Evolutionary conservation across 2,888 invertebrate species (phyloP).

Genomic region (Melanotus villosus): DNA sequence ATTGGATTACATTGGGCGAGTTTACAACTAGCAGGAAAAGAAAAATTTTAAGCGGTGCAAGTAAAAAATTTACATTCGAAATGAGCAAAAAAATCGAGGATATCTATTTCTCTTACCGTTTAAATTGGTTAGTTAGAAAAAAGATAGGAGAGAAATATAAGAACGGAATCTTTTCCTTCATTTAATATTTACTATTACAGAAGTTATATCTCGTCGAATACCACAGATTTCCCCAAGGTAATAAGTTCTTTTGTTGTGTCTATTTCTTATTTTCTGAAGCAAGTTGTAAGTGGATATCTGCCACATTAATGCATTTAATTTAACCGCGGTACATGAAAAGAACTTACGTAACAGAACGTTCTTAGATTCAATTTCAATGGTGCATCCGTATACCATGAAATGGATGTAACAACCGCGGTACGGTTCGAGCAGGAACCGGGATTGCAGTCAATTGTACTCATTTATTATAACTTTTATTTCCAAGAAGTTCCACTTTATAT

Average conservation of each 20-base stretch:
- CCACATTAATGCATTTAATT: slow-evolving; percentile 40
- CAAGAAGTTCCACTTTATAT: slow-evolving; percentile 24
- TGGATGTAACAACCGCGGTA: slow-evolving; percentile 6
- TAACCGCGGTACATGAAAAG: slow-evolving; percentile 24
- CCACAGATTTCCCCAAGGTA: slow-evolving; percentile 41
- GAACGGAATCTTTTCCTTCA: slow-evolving; percentile 38
- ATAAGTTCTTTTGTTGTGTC: slow-evolving; percentile 42
- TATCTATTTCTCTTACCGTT: slow-evolving; percentile 25
- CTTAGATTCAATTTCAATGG: slow-evolving; percentile 23
- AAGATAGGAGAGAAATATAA: slow-evolving; percentile 2
- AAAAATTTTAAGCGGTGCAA: slow-evolving; percentile 13
- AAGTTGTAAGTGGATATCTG: slow-evolving; percentile 35
- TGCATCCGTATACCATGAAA: slow-evolving; percentile 15
- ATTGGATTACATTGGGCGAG: slow-evolving; percentile 23
- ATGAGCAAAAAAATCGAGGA: slow-evolving; percentile 20
- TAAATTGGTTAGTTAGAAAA: slow-evolving; percentile 31
- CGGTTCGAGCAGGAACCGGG: not conserved
- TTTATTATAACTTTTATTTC: slow-evolving; percentile 33
- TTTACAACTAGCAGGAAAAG: slow-evolving; percentile 7
- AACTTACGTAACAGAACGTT: not conserved
- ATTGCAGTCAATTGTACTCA: slow-evolving; percentile 27
- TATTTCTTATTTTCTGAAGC: slow-evolving; percentile 34
- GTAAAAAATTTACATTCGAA: slow-evolving; percentile 6
- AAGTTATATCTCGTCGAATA: slow-evolving; percentile 42
- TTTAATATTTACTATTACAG: slow-evolving; percentile 42